Percentiles rank a stretch among this genome's conserved stretches.
phyloP scores from a whole-genome alignment of 2,888 invertebrate species.

The Cheilosia variabilis region DNA sequence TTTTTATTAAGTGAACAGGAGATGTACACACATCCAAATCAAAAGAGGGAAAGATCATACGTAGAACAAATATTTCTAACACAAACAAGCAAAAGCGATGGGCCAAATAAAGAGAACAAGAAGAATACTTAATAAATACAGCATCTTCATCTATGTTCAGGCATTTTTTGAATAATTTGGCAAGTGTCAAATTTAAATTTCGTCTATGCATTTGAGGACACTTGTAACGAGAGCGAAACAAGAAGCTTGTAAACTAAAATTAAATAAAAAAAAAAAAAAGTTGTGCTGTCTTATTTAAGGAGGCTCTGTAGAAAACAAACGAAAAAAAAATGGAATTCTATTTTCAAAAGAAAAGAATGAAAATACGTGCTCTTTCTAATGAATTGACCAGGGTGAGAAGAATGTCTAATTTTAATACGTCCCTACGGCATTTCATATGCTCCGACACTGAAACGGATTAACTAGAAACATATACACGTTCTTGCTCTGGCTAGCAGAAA shows the following conservation, averaged over 20 bases:
- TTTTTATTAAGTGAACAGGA: conserved; percentile 59
- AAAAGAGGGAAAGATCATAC: conserved; percentile 27
- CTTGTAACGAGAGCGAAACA: conserved; percentile 50
- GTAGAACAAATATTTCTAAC: conserved; percentile 40
- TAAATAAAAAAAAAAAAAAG: conserved; percentile 31
- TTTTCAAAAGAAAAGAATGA: conserved; percentile 67
- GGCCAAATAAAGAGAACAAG: conserved; percentile 37
- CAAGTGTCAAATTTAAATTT: conserved; percentile 67
- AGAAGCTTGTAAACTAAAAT: conserved; percentile 60
- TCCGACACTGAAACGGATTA: conserved; percentile 42
- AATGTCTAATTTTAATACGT: conserved; percentile 74
- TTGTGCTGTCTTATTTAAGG: conserved; percentile 35
- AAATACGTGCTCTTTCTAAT: conserved; percentile 51
- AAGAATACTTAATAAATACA: conserved; percentile 22
- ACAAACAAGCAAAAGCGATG: conserved; percentile 32
- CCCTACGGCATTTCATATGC: conserved; percentile 47
- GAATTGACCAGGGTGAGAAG: conserved; percentile 67
- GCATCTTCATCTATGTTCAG: conserved; percentile 35
- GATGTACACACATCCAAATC: conserved; percentile 32
- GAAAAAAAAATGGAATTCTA: conserved; percentile 52
- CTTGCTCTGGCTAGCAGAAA: background rate
- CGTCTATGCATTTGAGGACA: conserved; percentile 47
- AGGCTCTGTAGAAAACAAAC: conserved; percentile 27
- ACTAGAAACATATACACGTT: conserved; percentile 30
- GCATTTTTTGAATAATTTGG: conserved; percentile 61